These are phyloP conservation scores for Hippocampus kuda DNA, from an alignment of 2,797 vertebrate species.

Conservation along the genomic window DNA sequence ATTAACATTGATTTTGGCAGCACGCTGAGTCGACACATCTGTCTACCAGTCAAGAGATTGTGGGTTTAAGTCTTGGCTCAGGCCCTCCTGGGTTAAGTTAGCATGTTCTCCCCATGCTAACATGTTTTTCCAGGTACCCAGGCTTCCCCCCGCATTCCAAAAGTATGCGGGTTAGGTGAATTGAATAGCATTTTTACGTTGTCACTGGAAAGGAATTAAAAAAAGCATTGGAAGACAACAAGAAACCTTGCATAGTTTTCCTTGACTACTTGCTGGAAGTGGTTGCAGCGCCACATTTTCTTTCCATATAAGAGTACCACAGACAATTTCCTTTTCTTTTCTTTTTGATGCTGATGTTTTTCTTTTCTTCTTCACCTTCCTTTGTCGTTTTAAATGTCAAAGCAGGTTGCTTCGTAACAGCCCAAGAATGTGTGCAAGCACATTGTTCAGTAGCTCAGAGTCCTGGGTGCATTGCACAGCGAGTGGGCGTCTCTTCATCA, in stretches of 20 bases:
- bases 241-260: neutral
- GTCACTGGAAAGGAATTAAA: neutral
- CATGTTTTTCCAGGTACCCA: neutral
- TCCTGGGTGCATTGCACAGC: constrained; percentile 15
- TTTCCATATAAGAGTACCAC: neutral
- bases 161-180: neutral
- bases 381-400: constrained; percentile 5
- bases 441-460: constrained; percentile 31
- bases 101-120: neutral
- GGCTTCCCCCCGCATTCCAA: neutral
- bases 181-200: neutral
- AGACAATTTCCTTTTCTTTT: neutral
- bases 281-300: neutral
- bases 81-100: neutral
- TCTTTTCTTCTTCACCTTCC: neutral
- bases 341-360: neutral
- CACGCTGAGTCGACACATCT: neutral
- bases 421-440: constrained; percentile 4
- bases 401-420: neutral
- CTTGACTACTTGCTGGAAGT: neutral
- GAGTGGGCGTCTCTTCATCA: constrained; percentile 19
- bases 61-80: neutral
- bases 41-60: neutral
- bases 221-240: neutral
- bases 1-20: neutral